These are phyloP conservation scores for Pheosia tremula DNA, from an alignment of 2,888 invertebrate species.

Conservation along the genomic window DNA sequence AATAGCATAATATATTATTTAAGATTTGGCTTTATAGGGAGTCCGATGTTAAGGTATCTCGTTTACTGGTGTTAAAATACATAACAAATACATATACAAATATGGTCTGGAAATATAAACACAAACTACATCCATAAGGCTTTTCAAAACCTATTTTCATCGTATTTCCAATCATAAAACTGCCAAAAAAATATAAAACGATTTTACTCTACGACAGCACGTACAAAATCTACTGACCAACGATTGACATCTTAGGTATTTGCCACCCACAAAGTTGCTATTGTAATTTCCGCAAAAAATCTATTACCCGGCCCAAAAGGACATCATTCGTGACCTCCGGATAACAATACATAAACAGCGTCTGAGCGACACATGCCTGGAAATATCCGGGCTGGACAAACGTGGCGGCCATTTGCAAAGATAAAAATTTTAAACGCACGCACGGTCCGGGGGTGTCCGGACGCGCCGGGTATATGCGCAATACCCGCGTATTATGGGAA, in stretches of 20 bases:
- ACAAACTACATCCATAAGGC: not conserved
- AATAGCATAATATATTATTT: no score
- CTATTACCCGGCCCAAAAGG: not conserved
- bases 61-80: no score
- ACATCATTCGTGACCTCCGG: not conserved
- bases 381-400: constrained; percentile 3
- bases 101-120: no score
- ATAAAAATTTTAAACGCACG: constrained; percentile 6
- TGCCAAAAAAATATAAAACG: not conserved
- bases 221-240: not conserved
- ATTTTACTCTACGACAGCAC: not conserved
- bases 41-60: no score
- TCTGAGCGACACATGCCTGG: constrained; percentile 4
- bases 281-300: constrained; percentile 1
- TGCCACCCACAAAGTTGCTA: not conserved
- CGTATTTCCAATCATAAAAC: not conserved
- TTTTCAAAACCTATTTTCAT: not conserved
- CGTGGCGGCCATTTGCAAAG: constrained; percentile 4
- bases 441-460: not conserved
- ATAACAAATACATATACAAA: no score
- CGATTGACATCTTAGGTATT: constrained; percentile 3
- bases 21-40: no score
- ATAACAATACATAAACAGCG: constrained; percentile 4
- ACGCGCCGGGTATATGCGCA: not conserved
- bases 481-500: not conserved